Conservation (phyloP, 2,888 invertebrate genomes). For the Microctonus brassicae region DNA sequence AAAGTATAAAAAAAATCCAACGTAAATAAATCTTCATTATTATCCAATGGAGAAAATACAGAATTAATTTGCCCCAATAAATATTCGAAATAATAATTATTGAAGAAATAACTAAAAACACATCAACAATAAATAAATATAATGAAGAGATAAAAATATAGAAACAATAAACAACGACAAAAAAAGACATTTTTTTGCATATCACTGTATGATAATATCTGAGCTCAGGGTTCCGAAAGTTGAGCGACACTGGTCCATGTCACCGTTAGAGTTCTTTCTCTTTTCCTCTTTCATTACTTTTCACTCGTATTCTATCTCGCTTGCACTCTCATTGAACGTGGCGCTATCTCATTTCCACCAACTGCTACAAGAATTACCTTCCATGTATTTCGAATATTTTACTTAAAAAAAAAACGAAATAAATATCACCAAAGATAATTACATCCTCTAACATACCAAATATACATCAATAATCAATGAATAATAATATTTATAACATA, state of each 20-base stretch:
- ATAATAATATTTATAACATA: too few species aligned
- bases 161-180: constrained; percentile 6
- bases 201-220: constrained; percentile 7
- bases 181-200: constrained; percentile 25
- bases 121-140: too few species aligned
- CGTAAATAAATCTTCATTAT: background rate
- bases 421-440: too few species aligned
- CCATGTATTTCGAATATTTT: constrained; percentile 30
- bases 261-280: constrained; percentile 61
- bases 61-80: too few species aligned
- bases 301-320: background rate
- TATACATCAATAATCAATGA: too few species aligned
- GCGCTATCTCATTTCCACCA: constrained; percentile 26
- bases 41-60: too few species aligned
- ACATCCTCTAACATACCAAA: too few species aligned
- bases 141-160: background rate
- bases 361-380: constrained; percentile 2
- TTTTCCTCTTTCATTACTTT: constrained; percentile 29
- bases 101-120: too few species aligned
- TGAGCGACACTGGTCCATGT: constrained; percentile 61
- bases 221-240: constrained; percentile 45
- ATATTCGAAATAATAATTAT: too few species aligned
- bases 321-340: constrained; percentile 10
- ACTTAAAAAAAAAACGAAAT: background rate
- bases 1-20: too few species aligned